Conservation (phyloP, 2,888 invertebrate species). For the Pandemis heparana region DNA sequence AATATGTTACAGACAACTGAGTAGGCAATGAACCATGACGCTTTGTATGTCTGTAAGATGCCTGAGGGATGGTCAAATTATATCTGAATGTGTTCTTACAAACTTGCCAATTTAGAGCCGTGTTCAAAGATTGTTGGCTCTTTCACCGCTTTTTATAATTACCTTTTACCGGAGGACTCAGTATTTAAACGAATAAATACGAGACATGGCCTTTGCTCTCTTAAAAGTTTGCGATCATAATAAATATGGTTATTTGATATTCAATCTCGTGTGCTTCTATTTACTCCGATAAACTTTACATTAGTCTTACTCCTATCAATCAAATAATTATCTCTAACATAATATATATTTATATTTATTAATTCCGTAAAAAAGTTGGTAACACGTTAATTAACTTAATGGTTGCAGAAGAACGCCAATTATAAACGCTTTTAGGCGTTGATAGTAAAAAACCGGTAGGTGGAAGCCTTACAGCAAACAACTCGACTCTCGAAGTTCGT, state of each 20-base stretch:
- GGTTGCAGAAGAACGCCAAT: too few relatives aligned
- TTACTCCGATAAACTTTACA: slow-evolving; percentile 1
- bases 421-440: too few relatives aligned
- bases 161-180: neutral
- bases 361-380: too few relatives aligned
- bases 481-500: too few relatives aligned
- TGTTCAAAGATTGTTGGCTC: neutral
- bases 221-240: slow-evolving; percentile 9
- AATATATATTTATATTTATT: too few relatives aligned
- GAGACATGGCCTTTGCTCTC: neutral
- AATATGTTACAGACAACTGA: too few relatives aligned
- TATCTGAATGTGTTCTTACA: neutral
- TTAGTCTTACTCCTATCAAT: slow-evolving; percentile 4
- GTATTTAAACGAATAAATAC: neutral
- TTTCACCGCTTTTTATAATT: neutral
- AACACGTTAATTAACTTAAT: too few relatives aligned
- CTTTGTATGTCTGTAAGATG: too few relatives aligned
- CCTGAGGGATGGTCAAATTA: neutral
- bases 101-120: neutral
- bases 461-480: too few relatives aligned
- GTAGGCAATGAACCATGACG: too few relatives aligned
- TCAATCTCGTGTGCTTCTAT: slow-evolving; percentile 15
- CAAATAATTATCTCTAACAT: neutral
- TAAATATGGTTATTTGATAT: slow-evolving; percentile 23
- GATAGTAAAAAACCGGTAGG: too few relatives aligned